A percentile compares a stretch with the other conserved stretches of the same genome.
Evolutionary conservation across 2,888 invertebrate species (phyloP).

Genomic region (Amiota communis): DNA sequence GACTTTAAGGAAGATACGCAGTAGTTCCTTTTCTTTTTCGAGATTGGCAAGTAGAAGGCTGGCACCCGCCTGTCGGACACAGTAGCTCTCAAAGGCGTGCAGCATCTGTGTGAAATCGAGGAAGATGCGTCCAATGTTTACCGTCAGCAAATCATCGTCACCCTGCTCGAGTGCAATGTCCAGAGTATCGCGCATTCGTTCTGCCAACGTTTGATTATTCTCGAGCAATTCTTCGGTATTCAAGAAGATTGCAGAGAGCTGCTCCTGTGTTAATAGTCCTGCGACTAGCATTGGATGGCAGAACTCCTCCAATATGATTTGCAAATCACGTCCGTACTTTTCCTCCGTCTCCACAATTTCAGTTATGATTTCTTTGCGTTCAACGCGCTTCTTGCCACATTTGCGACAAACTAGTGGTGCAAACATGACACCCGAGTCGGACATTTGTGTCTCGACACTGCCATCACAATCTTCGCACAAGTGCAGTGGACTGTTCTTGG

Average conservation of each 20-base stretch:
- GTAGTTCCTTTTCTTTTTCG: slow-evolving; percentile 94
- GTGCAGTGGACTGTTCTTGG: slow-evolving; percentile 78
- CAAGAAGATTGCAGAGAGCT: slow-evolving; percentile 92
- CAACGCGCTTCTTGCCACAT: slow-evolving; percentile 89
- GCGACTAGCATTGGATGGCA: slow-evolving; percentile 95
- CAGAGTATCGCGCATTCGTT: slow-evolving; percentile 88
- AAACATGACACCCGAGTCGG: slow-evolving; percentile 81
- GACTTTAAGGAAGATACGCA: slow-evolving; percentile 94
- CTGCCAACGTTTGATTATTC: slow-evolving; percentile 88
- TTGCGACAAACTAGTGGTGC: slow-evolving; percentile 89
- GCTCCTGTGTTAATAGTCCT: slow-evolving; percentile 91
- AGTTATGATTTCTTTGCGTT: slow-evolving; percentile 93
- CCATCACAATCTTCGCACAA: slow-evolving; percentile 91
- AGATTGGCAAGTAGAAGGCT: slow-evolving; percentile 89
- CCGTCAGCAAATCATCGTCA: slow-evolving; percentile 87
- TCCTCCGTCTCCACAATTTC: slow-evolving; percentile 97
- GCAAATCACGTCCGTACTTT: slow-evolving; percentile 93
- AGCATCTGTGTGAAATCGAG: slow-evolving; percentile 94
- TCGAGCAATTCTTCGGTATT: slow-evolving; percentile 94
- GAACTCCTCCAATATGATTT: slow-evolving; percentile 93
- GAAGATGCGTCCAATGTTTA: slow-evolving; percentile 92
- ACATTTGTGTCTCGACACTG: slow-evolving; percentile 82
- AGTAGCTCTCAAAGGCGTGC: slow-evolving; percentile 95
- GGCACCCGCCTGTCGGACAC: slow-evolving; percentile 93
- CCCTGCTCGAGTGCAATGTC: slow-evolving; percentile 88